Evolutionary conservation across 2,113 vertebrate genomes (phyloP).

Genomic region (Chaenocephalus aceratus): DNA sequence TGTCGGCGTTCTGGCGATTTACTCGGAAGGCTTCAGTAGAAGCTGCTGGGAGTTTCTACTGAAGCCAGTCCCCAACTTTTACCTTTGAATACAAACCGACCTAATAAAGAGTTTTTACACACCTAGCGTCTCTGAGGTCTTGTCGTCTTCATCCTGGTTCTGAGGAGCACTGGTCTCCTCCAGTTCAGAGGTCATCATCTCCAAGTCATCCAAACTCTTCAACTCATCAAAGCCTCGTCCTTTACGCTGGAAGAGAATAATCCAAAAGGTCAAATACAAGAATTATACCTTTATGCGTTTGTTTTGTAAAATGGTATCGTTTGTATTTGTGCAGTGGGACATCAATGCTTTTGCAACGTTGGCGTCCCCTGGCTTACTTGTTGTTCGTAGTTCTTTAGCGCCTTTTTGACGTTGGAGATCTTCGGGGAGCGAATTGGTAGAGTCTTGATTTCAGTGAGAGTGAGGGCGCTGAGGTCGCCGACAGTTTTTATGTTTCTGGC

Average conservation of each 20-base stretch:
- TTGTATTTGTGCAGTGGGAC: too few relatives aligned
- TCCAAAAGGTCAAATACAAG: constrained; percentile 8
- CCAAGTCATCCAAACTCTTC: constrained; percentile 86
- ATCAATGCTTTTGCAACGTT: too few relatives aligned
- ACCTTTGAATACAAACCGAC: too few relatives aligned
- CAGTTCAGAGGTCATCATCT: constrained; percentile 85
- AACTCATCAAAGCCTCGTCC: constrained; percentile 84
- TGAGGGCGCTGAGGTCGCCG: constrained; percentile 93
- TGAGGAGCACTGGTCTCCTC: constrained; percentile 79
- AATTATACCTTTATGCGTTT: too few relatives aligned
- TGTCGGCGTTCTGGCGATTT: too few relatives aligned
- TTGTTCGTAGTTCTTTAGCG: constrained; percentile 90
- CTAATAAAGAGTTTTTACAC: constrained; percentile 35
- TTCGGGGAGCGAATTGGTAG: constrained; percentile 96
- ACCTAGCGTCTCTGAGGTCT: constrained; percentile 84
- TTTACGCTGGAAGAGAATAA: constrained; percentile 81
- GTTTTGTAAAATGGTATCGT: background rate
- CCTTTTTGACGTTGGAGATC: constrained; percentile 91
- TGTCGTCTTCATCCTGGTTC: constrained; percentile 83
- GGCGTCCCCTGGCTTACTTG: constrained; percentile 83
- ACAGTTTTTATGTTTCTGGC: constrained; percentile 96
- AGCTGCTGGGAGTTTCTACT: too few relatives aligned
- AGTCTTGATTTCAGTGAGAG: constrained; percentile 90
- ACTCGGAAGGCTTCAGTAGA: too few relatives aligned
- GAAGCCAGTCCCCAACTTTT: too few relatives aligned